Evolutionary conservation across 2,113 vertebrate genomes (phyloP).

Genomic region (Oryzias woworae): DNA sequence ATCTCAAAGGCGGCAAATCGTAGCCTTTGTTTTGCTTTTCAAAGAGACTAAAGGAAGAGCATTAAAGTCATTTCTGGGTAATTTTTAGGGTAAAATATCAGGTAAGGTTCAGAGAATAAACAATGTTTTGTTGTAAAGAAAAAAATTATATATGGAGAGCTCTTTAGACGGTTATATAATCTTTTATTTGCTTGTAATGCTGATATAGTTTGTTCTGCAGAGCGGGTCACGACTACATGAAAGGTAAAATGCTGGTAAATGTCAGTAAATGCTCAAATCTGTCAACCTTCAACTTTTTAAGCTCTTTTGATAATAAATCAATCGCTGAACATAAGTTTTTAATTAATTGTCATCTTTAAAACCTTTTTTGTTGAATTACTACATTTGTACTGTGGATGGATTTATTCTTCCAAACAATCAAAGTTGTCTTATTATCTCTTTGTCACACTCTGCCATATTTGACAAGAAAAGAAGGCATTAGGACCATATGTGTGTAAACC

Average conservation of each 20-base stretch:
- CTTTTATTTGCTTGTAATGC: conserved; percentile 20
- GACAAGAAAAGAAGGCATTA: no score
- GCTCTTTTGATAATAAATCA: no score
- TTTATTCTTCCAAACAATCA: no score
- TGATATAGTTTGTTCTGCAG: not conserved
- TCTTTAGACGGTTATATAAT: conserved; percentile 13
- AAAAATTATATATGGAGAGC: conserved; percentile 19
- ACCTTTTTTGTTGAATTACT: no score
- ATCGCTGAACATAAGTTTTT: no score
- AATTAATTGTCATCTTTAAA: no score
- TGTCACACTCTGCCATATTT: no score
- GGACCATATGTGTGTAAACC: no score
- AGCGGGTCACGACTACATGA: not conserved
- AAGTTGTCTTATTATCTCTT: no score
- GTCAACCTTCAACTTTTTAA: no score
- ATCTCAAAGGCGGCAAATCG: conserved; percentile 61
- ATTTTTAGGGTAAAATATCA: conserved; percentile 40
- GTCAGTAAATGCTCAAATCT: no score
- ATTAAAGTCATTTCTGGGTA: conserved; percentile 54
- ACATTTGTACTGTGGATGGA: no score
- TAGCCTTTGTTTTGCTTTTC: conserved; percentile 62
- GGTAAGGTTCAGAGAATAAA: conserved; percentile 52
- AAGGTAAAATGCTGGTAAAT: not conserved
- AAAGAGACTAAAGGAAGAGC: conserved; percentile 50
- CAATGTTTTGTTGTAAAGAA: conserved; percentile 43